A percentile compares a stretch with the other conserved stretches of the same genome.
phyloP scores from a whole-genome alignment of 2,797 vertebrate species.

The Furcifer pardalis region DNA sequence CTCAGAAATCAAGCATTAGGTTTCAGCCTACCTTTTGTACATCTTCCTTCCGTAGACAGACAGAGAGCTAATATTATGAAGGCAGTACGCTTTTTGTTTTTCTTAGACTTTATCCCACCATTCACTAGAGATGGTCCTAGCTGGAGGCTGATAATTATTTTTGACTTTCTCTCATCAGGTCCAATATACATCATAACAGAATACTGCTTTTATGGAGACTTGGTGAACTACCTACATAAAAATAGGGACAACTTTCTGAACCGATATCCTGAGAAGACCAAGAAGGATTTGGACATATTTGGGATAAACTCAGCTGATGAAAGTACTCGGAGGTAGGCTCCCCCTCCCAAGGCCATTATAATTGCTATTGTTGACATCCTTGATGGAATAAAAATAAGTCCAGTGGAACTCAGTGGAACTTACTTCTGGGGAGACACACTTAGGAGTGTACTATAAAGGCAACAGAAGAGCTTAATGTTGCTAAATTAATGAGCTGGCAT shows the following conservation, averaged over 20 bases:
- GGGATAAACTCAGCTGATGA: constrained; percentile 93
- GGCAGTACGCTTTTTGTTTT: not conserved
- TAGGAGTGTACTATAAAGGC: not conserved
- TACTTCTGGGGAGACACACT: not conserved
- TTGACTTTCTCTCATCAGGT: constrained; percentile 75
- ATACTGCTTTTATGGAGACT: constrained; percentile 98
- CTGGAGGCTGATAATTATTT: not conserved
- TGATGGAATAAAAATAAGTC: not conserved
- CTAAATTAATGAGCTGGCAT: not conserved
- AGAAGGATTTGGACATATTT: constrained; percentile 97
- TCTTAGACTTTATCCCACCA: too few relatives aligned
- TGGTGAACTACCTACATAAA: constrained; percentile 98
- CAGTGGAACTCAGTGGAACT: not conserved
- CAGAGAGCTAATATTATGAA: not conserved
- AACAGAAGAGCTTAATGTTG: not conserved
- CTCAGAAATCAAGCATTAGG: not conserved
- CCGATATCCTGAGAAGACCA: constrained; percentile 87
- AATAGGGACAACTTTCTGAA: constrained; percentile 94
- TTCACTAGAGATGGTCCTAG: not conserved
- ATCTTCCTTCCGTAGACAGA: not conserved
- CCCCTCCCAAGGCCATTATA: not conserved
- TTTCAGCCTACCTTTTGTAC: not conserved
- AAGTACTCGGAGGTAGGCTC: constrained; percentile 90
- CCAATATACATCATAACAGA: constrained; percentile 99
- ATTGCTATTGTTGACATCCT: not conserved